Percentiles rank a stretch among this genome's conserved stretches.
These are phyloP conservation scores for Copsychus sechellarum DNA, from an alignment of 2,113 vertebrate genomes.

Conservation along the genomic window DNA sequence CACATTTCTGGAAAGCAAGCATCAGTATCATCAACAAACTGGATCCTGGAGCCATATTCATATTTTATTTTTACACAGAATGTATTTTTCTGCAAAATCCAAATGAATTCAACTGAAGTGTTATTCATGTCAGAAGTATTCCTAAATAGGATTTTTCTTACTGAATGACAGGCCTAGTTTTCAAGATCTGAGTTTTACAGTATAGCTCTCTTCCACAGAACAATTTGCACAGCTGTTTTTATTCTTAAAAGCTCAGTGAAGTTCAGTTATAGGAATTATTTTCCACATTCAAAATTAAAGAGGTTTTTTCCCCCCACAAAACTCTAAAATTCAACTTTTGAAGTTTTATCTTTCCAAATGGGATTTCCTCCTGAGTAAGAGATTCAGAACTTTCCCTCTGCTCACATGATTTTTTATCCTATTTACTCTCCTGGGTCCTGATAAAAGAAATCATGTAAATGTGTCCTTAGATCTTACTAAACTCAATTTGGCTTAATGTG, in stretches of 20 bases:
- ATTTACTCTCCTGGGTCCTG: neutral
- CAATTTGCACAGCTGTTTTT: neutral
- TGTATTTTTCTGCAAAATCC: neutral
- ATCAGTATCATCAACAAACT: neutral
- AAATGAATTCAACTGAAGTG: neutral
- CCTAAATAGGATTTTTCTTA: neutral
- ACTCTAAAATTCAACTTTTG: neutral
- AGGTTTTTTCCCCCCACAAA: neutral
- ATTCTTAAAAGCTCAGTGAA: neutral
- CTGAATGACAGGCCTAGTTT: neutral
- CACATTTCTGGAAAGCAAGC: constrained; percentile 85
- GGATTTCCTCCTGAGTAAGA: neutral
- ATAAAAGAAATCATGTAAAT: neutral
- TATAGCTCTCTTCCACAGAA: neutral
- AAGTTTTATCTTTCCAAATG: neutral
- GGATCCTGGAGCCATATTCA: neutral
- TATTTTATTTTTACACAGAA: neutral
- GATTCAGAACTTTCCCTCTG: neutral
- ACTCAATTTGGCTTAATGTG: neutral
- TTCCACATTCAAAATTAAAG: neutral
- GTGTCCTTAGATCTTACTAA: neutral
- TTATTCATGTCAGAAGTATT: neutral
- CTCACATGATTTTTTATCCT: neutral
- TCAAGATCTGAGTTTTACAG: neutral
- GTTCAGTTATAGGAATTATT: neutral